phyloP scores from a whole-genome alignment of 2,888 invertebrate species.

The Melanophora roralis region DNA sequence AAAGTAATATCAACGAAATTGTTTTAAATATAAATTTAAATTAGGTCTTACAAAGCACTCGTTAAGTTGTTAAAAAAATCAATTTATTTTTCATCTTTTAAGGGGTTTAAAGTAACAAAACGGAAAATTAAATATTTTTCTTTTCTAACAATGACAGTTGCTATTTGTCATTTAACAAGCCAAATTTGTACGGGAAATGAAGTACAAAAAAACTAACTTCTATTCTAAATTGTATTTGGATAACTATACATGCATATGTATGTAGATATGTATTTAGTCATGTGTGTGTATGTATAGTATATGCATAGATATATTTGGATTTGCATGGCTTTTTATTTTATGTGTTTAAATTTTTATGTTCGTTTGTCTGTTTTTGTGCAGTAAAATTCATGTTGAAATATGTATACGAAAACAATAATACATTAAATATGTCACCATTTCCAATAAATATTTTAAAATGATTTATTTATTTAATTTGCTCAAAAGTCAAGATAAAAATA shows the following conservation, averaged over 20 bases:
- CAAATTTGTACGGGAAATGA: constrained; percentile 42
- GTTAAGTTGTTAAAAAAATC: constrained; percentile 14
- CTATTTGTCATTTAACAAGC: constrained; percentile 32
- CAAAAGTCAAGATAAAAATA: too few relatives aligned
- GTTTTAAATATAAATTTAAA: too few relatives aligned
- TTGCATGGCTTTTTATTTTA: constrained; percentile 38
- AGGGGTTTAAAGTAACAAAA: constrained; percentile 24
- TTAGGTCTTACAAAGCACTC: constrained; percentile 8
- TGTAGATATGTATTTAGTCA: background rate
- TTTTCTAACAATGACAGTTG: constrained; percentile 13
- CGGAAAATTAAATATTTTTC: constrained; percentile 34
- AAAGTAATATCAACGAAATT: too few relatives aligned
- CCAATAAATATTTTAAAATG: too few relatives aligned
- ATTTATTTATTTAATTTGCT: too few relatives aligned
- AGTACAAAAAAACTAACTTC: background rate
- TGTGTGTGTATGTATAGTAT: too few relatives aligned
- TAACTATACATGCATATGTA: background rate
- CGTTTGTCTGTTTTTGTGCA: background rate
- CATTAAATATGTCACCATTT: too few relatives aligned
- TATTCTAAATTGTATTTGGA: too few relatives aligned
- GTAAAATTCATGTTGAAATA: background rate
- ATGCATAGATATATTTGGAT: too few relatives aligned
- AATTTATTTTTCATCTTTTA: constrained; percentile 25
- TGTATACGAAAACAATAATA: background rate
- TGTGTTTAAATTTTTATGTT: constrained; percentile 14